Evolutionary conservation across 2,113 vertebrate genomes (phyloP).

Genomic region (Neolamprologus caudopunctatus): DNA sequence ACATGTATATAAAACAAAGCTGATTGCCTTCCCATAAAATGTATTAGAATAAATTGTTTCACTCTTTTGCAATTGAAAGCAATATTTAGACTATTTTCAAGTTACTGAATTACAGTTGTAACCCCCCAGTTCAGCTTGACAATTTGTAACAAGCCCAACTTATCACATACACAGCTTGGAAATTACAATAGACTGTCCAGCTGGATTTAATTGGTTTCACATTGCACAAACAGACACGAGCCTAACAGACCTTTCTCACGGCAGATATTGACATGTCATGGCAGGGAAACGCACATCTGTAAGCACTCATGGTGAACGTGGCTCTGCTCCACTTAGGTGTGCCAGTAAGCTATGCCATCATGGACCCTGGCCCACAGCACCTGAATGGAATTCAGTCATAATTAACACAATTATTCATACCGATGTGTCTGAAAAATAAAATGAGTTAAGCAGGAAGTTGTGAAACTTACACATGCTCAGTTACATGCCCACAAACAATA

Average conservation of each 20-base stretch:
- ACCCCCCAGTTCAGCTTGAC: background rate
- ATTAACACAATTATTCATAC: background rate
- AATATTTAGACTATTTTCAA: background rate
- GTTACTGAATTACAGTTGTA: background rate
- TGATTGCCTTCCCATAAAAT: background rate
- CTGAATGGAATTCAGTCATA: background rate
- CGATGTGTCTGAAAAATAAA: background rate
- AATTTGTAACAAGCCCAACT: background rate
- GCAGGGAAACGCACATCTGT: background rate
- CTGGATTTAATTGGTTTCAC: conserved; percentile 13
- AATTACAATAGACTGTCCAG: conserved; percentile 28
- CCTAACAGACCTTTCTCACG: background rate
- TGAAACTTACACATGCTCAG: background rate
- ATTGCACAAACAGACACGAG: background rate
- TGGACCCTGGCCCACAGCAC: background rate
- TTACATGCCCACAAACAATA: background rate
- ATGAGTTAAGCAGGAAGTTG: background rate
- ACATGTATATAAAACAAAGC: background rate
- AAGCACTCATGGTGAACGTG: background rate
- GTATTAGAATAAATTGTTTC: background rate
- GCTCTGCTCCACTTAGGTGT: background rate
- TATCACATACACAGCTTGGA: conserved; percentile 40
- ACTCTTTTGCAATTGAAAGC: background rate
- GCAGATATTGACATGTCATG: background rate
- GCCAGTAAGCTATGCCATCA: background rate